Conservation (phyloP, 2,113 vertebrate genomes). For the Strix aluco region DNA sequence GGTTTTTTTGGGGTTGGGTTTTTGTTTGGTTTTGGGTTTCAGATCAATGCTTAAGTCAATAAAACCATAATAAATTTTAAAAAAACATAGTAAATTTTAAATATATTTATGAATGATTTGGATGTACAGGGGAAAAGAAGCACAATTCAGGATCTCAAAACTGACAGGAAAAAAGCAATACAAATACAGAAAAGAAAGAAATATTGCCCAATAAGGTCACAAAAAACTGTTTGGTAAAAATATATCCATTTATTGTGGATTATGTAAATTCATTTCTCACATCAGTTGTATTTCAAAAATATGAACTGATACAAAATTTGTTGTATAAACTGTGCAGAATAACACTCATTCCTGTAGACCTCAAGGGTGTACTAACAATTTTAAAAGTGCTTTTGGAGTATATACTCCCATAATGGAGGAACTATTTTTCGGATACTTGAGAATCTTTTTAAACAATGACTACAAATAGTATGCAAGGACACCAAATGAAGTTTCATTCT, state of each 20-base stretch:
- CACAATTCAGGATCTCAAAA: neutral
- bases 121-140: neutral
- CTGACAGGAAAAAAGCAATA: neutral
- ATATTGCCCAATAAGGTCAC: neutral
- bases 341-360: neutral
- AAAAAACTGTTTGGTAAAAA: neutral
- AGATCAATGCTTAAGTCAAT: slow-evolving; percentile 57
- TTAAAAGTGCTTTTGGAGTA: neutral
- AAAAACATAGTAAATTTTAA: slow-evolving; percentile 13
- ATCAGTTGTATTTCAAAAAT: neutral
- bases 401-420: neutral
- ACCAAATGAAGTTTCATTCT: neutral
- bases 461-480: neutral
- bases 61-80: neutral
- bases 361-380: neutral
- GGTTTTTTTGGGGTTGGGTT: neutral
- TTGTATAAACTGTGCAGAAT: slow-evolving; percentile 12
- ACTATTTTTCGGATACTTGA: neutral
- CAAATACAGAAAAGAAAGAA: slow-evolving; percentile 2
- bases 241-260: neutral
- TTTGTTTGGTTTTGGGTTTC: neutral
- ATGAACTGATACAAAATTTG: neutral
- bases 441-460: neutral
- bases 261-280: neutral
- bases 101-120: slow-evolving; percentile 9